A percentile compares a stretch with the other conserved stretches of the same genome.
Evolutionary conservation across 2,797 vertebrate genomes (phyloP).

Genomic region (Siniperca undulata): DNA sequence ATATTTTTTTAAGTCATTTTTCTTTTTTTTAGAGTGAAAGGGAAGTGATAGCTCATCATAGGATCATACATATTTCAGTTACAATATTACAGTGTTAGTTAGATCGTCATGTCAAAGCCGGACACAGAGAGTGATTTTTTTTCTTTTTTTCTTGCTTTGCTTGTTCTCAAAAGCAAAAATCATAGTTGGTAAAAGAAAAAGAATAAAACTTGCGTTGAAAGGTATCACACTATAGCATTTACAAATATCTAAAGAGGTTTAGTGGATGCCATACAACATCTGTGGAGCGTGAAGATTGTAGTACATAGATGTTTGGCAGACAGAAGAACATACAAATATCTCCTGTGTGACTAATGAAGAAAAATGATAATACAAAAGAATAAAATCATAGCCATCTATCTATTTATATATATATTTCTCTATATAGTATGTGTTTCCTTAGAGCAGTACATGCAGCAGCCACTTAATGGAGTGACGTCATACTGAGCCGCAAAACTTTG

Average conservation of each 20-base stretch:
- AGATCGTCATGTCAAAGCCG: constrained; percentile 92
- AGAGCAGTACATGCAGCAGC: constrained; percentile 97
- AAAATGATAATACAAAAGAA: constrained; percentile 86
- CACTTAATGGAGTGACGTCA: constrained; percentile 93
- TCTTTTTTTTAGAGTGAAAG: constrained; percentile 76
- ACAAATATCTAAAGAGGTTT: constrained; percentile 92
- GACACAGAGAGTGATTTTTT: constrained; percentile 87
- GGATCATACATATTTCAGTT: constrained; percentile 97
- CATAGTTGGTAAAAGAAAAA: constrained; percentile 73
- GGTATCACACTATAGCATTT: constrained; percentile 91
- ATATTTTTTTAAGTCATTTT: constrained; percentile 66
- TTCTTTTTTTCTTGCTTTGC: constrained; percentile 78
- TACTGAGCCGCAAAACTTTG: constrained; percentile 91
- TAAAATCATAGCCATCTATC: constrained; percentile 89
- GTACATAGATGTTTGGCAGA: constrained; percentile 85
- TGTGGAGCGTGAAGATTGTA: constrained; percentile 79
- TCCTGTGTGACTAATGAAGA: constrained; percentile 85
- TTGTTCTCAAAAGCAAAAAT: constrained; percentile 85
- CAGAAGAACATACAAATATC: constrained; percentile 85
- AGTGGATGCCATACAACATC: constrained; percentile 85
- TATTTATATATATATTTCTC: constrained; percentile 89
- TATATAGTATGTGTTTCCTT: constrained; percentile 90
- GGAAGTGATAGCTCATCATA: constrained; percentile 88
- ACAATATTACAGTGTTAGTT: constrained; percentile 95
- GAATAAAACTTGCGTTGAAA: constrained; percentile 84